Evolutionary conservation across 2,888 invertebrate genomes (phyloP), one percentile per base, ranked within the genome.

Genomic region (Cerastis leucographa): DNA sequence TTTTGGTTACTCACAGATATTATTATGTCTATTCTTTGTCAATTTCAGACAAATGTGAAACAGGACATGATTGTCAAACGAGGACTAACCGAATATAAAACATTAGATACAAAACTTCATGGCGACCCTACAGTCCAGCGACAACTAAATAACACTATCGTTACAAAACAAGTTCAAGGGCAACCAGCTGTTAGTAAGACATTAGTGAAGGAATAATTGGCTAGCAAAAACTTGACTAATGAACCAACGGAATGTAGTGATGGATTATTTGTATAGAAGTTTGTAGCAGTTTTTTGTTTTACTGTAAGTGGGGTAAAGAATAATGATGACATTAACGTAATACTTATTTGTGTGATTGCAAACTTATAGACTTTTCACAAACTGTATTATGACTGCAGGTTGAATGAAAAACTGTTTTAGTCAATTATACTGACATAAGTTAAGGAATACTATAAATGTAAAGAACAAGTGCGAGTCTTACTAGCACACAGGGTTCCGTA

Each of bases 161-260:
- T 76, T 84, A 78, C 81, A 81, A 89, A 91, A 90, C 88, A 91
- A 89, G 90, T 90, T 90, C 90, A 92, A 90, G 92, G 90, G 67
- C 78, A 84, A 81, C 89, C 67, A 59, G 71, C 71, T 81, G 67
- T 78, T 80, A 85, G 78, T 80, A 69, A 71, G 72, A 80, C 73
- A 85, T 83, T 79, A 79, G 71, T 78, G 64, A 72, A 71, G 68
- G 66, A 65, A 75, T 84, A 81, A 74, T 81, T 78, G 80, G 71
- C 68, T 44, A 65, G 70, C 84, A 88, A 88, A 88, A 85, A 87
- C 68, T 76, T 71, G 49, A 74, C 70, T 71, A 81, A 83, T 82
- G 67, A 79, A 81, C 64, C 70, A 62, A 73, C 64, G 35, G 73
- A 65, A 46, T 44, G 19, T 54, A 51, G 65, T 80, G 71, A 83